Base-by-base conservation (phyloP, 2,888 invertebrate species). In the Cosmia pyralina region DNA sequence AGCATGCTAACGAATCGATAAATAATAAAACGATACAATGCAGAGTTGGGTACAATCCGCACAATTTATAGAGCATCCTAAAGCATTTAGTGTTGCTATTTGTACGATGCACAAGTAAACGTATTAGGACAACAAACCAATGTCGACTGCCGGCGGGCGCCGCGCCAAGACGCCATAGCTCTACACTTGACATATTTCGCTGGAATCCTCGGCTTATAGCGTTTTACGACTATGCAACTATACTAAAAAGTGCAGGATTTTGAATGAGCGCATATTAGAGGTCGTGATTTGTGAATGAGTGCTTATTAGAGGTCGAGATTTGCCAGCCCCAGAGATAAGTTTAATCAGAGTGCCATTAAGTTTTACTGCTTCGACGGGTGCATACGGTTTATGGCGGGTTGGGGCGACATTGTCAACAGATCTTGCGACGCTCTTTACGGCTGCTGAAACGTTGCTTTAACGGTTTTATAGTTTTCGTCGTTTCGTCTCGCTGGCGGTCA, bases 381-480 rank as follows among this genome's bases (percentile, higher is more conserved):
- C 96, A 96, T 96, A 95, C 95, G 95, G 92, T 96, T 96, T 96
- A 96, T 94, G 90, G 95, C 92, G 94, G 93, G 89, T 90, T 87
- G 91, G 92, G 93, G 93, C 94, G 95, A 96, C 96, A 96, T 96
- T 96, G 96, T 96, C 96, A 95, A 96, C 95, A 96, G 95, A 96
- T 95, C 96, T 94, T 92, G 95, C 94, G 94, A 94, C 94, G 93
- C 94, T 95, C 96, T 96, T 96, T 96, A 96, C 95, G 91, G 95
- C 95, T 94, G 94, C 94, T 95, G 95, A 95, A 96, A 96, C 94
- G 95, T 94, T 95, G 94, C 95, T 96, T 96, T 96, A 96, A 95
- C 95, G 92, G 95, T 96, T 96, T 96, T 96, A 96, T 96, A 96
- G 96, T 96, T 95, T 95, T 94, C 92, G 95, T 93, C 94, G 93